Conservation (phyloP, 1,140 invertebrate species). For the Anastatus disparis region DNA sequence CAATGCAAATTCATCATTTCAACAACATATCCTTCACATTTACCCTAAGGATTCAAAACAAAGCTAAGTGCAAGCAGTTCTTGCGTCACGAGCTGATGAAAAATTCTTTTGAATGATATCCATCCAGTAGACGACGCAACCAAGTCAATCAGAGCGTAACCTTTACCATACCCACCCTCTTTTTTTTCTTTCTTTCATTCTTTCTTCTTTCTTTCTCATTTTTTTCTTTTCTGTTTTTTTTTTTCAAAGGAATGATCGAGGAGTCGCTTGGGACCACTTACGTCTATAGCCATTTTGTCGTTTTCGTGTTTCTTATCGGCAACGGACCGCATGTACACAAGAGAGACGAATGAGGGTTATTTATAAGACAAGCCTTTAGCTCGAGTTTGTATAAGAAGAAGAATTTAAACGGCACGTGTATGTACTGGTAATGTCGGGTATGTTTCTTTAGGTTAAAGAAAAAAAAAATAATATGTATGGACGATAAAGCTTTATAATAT, state of each 20-base stretch:
- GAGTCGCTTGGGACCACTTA: conserved; percentile 23
- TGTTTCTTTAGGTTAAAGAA: no score
- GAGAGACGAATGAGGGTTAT: no score
- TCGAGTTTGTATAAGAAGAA: no score
- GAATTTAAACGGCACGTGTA: no score
- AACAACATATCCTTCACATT: not conserved
- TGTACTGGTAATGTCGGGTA: no score
- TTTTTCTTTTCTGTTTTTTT: not conserved
- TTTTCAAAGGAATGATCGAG: not conserved
- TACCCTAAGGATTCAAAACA: conserved; percentile 15
- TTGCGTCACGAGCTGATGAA: not conserved
- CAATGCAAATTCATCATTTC: not conserved
- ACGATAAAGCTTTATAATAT: no score
- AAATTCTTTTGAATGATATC: conserved; percentile 4
- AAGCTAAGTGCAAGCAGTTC: conserved; percentile 25
- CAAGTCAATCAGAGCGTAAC: conserved; percentile 19
- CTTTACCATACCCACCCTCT: not conserved
- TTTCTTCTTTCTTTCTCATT: not conserved
- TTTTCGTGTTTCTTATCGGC: not conserved
- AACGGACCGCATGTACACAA: not conserved
- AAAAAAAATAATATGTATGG: no score
- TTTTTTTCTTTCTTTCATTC: not conserved
- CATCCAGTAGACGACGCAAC: not conserved
- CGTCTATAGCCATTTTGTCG: conserved; percentile 12
- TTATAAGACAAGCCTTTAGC: no score